Conservation (phyloP, 1,140 invertebrate species). For the Sipha flava region DNA sequence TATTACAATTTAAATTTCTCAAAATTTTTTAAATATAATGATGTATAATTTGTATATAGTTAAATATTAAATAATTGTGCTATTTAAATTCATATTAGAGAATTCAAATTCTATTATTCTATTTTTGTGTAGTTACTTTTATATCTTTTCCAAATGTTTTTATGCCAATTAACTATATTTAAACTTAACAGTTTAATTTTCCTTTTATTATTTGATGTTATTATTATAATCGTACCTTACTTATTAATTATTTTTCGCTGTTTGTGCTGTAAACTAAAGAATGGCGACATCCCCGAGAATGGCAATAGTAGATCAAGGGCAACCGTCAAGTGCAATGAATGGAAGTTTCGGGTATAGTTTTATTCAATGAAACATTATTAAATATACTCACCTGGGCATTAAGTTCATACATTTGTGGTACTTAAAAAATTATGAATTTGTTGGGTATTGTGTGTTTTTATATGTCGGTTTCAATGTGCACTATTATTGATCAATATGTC, state of each 20-base stretch:
- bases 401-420: constrained; percentile 8
- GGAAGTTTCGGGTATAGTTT: constrained; percentile 32
- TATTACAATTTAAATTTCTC: neutral
- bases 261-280: constrained; percentile 28
- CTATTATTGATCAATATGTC: neutral
- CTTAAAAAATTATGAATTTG: neutral
- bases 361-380: constrained; percentile 29
- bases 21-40: neutral
- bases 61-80: neutral
- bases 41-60: neutral
- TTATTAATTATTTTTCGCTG: constrained; percentile 27
- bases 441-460: neutral
- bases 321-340: constrained; percentile 29
- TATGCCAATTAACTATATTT: neutral
- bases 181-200: neutral
- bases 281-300: constrained; percentile 30
- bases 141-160: neutral
- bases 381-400: constrained; percentile 15
- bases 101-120: too few species aligned
- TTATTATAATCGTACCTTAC: neutral
- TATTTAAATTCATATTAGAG: too few species aligned
- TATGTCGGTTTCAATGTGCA: neutral
- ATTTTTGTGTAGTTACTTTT: neutral
- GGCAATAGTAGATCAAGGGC: constrained; percentile 28
- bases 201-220: neutral